phyloP scores from a whole-genome alignment of 1,140 invertebrate species.

The Gonatopus flavifemur region DNA sequence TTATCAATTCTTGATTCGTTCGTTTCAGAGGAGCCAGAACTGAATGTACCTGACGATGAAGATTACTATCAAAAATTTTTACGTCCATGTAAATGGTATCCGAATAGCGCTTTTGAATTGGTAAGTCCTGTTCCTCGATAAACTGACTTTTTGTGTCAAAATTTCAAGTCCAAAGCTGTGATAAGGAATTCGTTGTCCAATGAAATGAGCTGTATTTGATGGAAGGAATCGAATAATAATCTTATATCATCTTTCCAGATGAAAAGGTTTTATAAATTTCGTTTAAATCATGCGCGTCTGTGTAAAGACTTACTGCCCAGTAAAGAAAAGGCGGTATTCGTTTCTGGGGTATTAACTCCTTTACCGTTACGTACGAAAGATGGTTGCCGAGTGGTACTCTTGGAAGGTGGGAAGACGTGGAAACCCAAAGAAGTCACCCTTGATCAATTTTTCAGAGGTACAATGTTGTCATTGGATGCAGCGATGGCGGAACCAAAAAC shows the following conservation, averaged over 20 bases:
- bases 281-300: slow-evolving; percentile 59
- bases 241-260: slow-evolving; percentile 53
- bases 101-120: slow-evolving; percentile 49
- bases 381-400: slow-evolving; percentile 61
- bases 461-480: slow-evolving; percentile 63
- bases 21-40: slow-evolving; percentile 46
- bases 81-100: slow-evolving; percentile 56
- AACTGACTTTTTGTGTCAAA: no score
- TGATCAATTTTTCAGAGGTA: slow-evolving; percentile 62
- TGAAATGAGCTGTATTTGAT: no score
- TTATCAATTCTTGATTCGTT: not conserved
- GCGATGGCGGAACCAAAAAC: slow-evolving; percentile 66
- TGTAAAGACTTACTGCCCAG: slow-evolving; percentile 57
- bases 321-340: slow-evolving; percentile 55
- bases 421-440: slow-evolving; percentile 63
- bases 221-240: no score
- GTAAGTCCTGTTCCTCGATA: slow-evolving; percentile 38
- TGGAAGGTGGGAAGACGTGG: slow-evolving; percentile 66
- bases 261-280: slow-evolving; percentile 63
- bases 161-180: no score
- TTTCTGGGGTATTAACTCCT: slow-evolving; percentile 60
- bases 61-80: slow-evolving; percentile 48
- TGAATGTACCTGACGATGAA: slow-evolving; percentile 45
- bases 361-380: slow-evolving; percentile 60
- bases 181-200: no score